phyloP scores from a whole-genome alignment of 2,113 vertebrate species.

The Mirounga angustirostris region DNA sequence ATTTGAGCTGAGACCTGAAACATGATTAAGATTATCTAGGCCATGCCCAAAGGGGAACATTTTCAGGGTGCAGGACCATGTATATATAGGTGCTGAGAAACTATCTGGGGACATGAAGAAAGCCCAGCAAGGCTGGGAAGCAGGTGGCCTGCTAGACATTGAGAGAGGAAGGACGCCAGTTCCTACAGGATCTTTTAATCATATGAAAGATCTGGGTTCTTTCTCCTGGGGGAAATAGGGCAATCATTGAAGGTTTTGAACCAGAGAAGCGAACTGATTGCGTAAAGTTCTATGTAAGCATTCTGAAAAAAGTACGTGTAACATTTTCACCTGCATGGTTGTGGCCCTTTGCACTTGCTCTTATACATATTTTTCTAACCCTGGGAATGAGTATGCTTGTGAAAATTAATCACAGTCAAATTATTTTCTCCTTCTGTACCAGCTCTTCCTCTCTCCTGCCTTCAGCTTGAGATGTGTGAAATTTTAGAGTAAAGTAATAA shows the following conservation, averaged over 20 bases:
- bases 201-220: not conserved
- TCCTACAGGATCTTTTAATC: not conserved
- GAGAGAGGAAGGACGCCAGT: not conserved
- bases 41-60: not conserved
- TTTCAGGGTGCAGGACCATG: not conserved
- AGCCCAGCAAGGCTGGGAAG: not conserved
- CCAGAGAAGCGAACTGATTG: not conserved
- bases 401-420: conserved; percentile 29
- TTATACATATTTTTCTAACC: not conserved
- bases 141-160: not conserved
- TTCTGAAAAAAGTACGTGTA: not conserved
- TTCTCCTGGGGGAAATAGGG: not conserved
- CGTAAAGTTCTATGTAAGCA: not conserved
- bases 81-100: not conserved
- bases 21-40: not conserved
- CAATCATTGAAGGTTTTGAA: not conserved
- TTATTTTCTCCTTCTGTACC: not conserved
- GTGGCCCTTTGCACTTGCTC: not conserved
- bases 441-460: not conserved
- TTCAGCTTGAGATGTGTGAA: conserved; percentile 18
- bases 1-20: not conserved
- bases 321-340: not conserved
- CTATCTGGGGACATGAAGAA: not conserved
- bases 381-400: not conserved
- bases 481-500: conserved; percentile 14